phyloP scores from a whole-genome alignment of 2,888 invertebrate genomes.

The Plebejus argus region DNA sequence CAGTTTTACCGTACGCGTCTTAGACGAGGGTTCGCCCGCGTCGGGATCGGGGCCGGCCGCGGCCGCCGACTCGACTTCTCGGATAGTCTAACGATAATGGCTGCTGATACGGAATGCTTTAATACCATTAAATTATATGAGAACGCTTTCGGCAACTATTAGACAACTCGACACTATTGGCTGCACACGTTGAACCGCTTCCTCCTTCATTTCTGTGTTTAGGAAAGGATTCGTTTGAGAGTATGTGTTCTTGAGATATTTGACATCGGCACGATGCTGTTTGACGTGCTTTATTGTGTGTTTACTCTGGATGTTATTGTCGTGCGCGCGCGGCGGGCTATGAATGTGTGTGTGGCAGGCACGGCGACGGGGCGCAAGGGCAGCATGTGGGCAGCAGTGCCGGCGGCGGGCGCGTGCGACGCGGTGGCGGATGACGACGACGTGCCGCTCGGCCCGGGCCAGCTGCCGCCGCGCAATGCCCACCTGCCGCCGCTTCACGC shows the following conservation, averaged over 20 bases:
- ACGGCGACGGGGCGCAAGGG: conserved; percentile 79
- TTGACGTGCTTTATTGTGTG: conserved; percentile 78
- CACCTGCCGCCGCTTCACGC: conserved; percentile 86
- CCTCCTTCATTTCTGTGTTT: conserved; percentile 78
- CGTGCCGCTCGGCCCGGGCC: conserved; percentile 88
- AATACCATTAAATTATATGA: conserved; percentile 62
- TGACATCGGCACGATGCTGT: conserved; percentile 78
- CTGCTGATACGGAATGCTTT: conserved; percentile 79
- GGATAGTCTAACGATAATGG: conserved; percentile 63
- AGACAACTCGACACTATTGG: conserved; percentile 77
- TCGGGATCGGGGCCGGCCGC: conserved; percentile 54
- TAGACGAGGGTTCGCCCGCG: conserved; percentile 24
- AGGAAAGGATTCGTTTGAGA: conserved; percentile 65
- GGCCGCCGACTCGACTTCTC: conserved; percentile 61
- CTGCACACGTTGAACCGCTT: conserved; percentile 77
- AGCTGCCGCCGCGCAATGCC: conserved; percentile 89
- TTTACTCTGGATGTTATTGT: conserved; percentile 75
- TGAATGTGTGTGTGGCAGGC: conserved; percentile 59
- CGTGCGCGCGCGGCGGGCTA: conserved; percentile 42
- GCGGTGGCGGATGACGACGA: conserved; percentile 67
- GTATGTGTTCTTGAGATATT: conserved; percentile 64
- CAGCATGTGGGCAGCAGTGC: conserved; percentile 80
- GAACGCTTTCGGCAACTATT: conserved; percentile 77
- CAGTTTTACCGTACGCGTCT: conserved; percentile 52
- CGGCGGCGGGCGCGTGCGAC: conserved; percentile 67